Percentiles rank a stretch among this genome's conserved stretches.
Evolutionary conservation across 2,113 vertebrate genomes (phyloP).

Genomic region (Gavialis gangeticus): DNA sequence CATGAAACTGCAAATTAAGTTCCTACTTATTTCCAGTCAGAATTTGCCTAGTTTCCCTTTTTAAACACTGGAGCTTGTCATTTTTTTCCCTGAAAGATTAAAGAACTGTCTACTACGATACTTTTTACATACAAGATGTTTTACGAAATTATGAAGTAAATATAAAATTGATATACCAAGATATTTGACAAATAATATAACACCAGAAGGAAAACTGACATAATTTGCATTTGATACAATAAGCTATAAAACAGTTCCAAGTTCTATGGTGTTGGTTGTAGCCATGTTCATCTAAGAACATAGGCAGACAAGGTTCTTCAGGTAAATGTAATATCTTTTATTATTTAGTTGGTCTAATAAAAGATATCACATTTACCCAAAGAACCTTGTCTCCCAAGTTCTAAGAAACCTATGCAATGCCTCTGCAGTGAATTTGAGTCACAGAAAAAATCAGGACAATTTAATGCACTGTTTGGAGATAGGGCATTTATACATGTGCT

Average conservation of each 20-base stretch:
- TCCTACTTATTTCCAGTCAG: not conserved
- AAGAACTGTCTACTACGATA: not conserved
- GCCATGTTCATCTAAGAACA: no score
- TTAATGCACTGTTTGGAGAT: not conserved
- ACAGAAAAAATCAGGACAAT: not conserved
- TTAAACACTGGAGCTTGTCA: not conserved
- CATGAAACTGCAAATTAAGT: no score
- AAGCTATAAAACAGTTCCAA: not conserved
- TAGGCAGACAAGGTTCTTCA: no score
- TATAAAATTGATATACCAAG: not conserved
- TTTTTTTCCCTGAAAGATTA: not conserved
- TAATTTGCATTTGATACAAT: not conserved
- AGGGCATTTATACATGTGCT: no score
- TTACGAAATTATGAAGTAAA: conserved; percentile 10
- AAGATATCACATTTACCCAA: no score
- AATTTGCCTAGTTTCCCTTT: not conserved
- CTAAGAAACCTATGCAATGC: not conserved
- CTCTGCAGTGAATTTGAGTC: not conserved
- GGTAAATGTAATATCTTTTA: no score
- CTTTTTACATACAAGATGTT: not conserved
- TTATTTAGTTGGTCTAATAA: no score
- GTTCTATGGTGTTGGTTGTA: no score
- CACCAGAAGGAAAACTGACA: not conserved
- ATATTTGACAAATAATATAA: not conserved
- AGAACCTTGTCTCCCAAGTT: no score